Evolutionary conservation across 1,140 invertebrate genomes (phyloP).

Genomic region (Drosophila hydei): DNA sequence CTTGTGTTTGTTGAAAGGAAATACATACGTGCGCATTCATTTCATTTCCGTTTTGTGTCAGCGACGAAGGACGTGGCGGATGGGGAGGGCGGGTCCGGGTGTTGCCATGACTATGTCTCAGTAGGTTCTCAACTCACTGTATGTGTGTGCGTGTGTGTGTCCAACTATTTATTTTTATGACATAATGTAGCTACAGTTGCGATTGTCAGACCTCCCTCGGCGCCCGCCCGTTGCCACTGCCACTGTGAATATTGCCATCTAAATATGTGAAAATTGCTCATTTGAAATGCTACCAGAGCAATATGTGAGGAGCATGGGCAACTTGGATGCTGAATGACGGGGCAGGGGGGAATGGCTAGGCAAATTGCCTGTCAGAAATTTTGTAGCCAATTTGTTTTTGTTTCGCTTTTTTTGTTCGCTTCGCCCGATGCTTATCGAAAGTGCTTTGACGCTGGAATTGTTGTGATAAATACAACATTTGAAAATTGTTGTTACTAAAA

Average conservation of each 20-base stretch:
- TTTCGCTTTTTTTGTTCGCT: slow-evolving; percentile 37
- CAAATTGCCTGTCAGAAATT: slow-evolving; percentile 80
- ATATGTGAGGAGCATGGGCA: slow-evolving; percentile 4
- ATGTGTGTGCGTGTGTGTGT: slow-evolving; percentile 37
- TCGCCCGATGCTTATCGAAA: slow-evolving; percentile 63
- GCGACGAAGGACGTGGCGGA: neutral
- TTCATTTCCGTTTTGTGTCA: slow-evolving; percentile 48
- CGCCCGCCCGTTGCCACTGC: neutral
- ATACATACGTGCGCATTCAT: slow-evolving; percentile 44
- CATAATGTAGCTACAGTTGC: slow-evolving; percentile 70
- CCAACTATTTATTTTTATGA: slow-evolving; percentile 80
- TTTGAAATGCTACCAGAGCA: slow-evolving; percentile 64
- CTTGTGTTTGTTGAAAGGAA: slow-evolving; percentile 42
- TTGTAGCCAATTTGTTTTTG: slow-evolving; percentile 70
- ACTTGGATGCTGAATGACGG: too few species aligned
- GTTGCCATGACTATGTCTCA: slow-evolving; percentile 54
- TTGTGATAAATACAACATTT: slow-evolving; percentile 43
- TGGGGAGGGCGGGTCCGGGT: neutral
- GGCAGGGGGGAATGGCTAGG: slow-evolving; percentile 43
- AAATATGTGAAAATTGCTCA: slow-evolving; percentile 82
- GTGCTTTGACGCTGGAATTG: slow-evolving; percentile 60
- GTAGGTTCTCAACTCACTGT: slow-evolving; percentile 45
- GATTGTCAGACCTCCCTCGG: slow-evolving; percentile 9
- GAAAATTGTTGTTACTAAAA: neutral
- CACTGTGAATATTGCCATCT: slow-evolving; percentile 68